Evolutionary conservation across 2,113 vertebrate species (phyloP).

Genomic region (Petromus typicus): DNA sequence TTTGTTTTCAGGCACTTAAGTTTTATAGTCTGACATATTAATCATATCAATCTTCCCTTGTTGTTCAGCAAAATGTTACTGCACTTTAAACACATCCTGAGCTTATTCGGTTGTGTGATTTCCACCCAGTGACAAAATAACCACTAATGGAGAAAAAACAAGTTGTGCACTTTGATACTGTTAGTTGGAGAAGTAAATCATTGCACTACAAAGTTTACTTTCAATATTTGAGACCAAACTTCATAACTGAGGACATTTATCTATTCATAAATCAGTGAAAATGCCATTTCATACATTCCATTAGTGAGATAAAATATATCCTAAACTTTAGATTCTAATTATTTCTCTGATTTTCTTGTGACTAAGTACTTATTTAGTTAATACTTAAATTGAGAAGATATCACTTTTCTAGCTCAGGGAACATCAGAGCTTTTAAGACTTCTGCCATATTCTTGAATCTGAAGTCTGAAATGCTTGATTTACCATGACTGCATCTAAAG

Average conservation of each 20-base stretch:
- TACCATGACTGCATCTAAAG: background rate
- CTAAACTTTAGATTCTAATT: rapidly evolving
- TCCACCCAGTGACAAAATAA: background rate
- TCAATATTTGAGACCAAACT: background rate
- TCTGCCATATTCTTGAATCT: background rate
- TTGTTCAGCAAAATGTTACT: background rate
- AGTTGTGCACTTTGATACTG: background rate
- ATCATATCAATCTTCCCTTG: background rate
- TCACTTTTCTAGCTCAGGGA: background rate
- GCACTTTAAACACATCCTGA: background rate
- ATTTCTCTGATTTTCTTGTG: background rate
- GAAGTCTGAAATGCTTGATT: background rate
- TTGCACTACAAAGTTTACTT: background rate
- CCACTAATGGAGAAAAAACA: background rate
- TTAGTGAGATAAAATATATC: background rate
- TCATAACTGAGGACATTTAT: background rate
- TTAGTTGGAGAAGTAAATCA: background rate
- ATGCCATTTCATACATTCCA: background rate
- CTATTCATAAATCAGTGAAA: background rate
- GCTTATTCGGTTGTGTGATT: background rate
- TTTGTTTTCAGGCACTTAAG: background rate
- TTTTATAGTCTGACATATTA: background rate
- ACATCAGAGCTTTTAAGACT: background rate
- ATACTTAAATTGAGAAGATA: background rate
- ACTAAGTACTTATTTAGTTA: background rate